Evolutionary conservation across 2,113 vertebrate genomes (phyloP), one percentile per base, ranked within the genome.

Genomic region (Amblyopsis rosae): DNA sequence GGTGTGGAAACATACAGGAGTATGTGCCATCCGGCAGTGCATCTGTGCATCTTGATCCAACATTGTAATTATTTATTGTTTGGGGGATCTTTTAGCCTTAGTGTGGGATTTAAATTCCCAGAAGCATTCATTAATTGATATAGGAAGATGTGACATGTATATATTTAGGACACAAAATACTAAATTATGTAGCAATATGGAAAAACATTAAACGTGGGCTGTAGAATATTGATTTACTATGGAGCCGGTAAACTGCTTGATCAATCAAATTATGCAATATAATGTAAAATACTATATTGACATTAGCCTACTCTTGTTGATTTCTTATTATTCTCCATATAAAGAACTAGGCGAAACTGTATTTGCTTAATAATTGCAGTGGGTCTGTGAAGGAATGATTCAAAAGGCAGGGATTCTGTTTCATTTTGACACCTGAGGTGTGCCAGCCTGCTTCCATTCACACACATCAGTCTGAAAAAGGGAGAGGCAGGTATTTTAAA

Each of bases 281-380:
- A 46, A 54, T 49, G 46, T n/a, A 57, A 79, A 76, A 73, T 17
- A 46, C 19, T 75, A 70, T 66, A 77, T 72, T 62, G 69, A 72
- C 71, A 72, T 47, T 63, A 47, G 61, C 79, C 0, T 51, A 80
- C 69, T 65, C 65, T 59, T 72, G 48, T 35, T 79, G n/a, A 58
- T 70, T 77, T 75, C 62, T 65, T 64, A 62, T 50, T 75, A 56
- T 71, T 65, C 70, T 72, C 12, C 77, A 67, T 76, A 48, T 56
- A 75, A 79, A 77, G 74, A 81, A 68, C 4, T 6, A 46, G 77
- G 73, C 69, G 79, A 89, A 87, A 84, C 82, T 76, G 83, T 90
- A 88, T 90, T 90, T 83, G 83, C 83, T 83, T 81, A 65, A 87
- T 88, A 89, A 91, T 88, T 90, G 81, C 81, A 62, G 75, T 17